Base-by-base conservation (phyloP, 2,113 vertebrate genomes). In the Daubentonia madagascariensis region DNA sequence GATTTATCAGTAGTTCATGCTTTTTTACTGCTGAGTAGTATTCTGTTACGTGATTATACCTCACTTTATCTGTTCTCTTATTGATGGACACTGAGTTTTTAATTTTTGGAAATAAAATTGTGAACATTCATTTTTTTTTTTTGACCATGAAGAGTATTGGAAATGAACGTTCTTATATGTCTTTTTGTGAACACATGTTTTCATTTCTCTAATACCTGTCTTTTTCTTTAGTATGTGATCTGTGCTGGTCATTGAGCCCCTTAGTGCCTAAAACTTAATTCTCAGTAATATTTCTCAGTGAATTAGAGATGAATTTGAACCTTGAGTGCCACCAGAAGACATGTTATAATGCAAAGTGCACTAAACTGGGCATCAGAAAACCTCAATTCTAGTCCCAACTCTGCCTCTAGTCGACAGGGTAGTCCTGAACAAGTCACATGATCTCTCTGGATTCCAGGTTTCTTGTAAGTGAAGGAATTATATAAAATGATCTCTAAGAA, bases 301-400 rank as follows among this genome's bases (percentile, higher is more conserved):
- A 94, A 52, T 95, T 86, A 87, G 40, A 91, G 86, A 76, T 68
- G 50, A 75, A 88, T 94, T 68, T 85, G 85, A 52, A 72, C 16
- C 67, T 76, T 50, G 43, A 76, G 7, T 90, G 20, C 61, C 68
- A 93, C 28, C 17, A 40, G 13, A 89, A 85, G 54, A 89, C 16
- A 5, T 92, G 25, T 67, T 83, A 35, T 17, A 16, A 61, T 86
- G 12, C 23, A 80, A 63, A 85, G 59, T 67, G 8, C 5, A 23
- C 43, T 63, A 86, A 52, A 10, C 12, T 35, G 50, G 25, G 5
- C 57, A 8, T 68, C 3, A 84, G 90, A 79, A 85, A 61, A 63
- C 30, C 35, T 92, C 12, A 63, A 1, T 94, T 85, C 18, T 79
- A 48, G 35, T 73, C 45, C n/a, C 54, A 40, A 22, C 48, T 63